Percentiles rank a stretch among this genome's conserved stretches.
These are phyloP conservation scores for Leptopilina syphax DNA, from an alignment of 2,888 invertebrate genomes.

Conservation along the genomic window DNA sequence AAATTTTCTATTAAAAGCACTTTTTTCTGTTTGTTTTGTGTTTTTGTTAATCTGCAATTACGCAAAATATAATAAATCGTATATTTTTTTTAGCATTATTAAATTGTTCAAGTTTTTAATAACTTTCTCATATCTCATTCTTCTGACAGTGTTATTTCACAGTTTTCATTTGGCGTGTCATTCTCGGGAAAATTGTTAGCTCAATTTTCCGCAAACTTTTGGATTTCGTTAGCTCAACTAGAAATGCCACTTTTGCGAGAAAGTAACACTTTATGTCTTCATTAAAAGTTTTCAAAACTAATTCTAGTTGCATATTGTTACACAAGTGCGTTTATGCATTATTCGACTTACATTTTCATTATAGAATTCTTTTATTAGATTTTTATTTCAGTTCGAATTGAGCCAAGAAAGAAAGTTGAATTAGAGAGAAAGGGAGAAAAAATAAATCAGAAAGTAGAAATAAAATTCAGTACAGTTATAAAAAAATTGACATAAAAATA, in stretches of 20 bases:
- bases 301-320: slow-evolving; percentile 28
- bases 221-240: slow-evolving; percentile 32
- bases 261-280: slow-evolving; percentile 36
- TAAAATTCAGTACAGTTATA: too few relatives aligned
- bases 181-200: slow-evolving; percentile 18
- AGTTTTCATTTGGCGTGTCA: slow-evolving; percentile 13
- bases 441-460: too few relatives aligned
- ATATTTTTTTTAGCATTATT: background rate
- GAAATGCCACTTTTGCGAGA: slow-evolving; percentile 26
- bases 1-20: too few relatives aligned
- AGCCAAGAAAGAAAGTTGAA: too few relatives aligned
- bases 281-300: slow-evolving; percentile 43
- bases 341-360: slow-evolving; percentile 1
- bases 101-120: background rate
- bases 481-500: too few relatives aligned
- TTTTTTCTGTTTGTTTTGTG: too few relatives aligned
- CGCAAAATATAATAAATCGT: too few relatives aligned
- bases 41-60: too few relatives aligned
- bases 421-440: too few relatives aligned
- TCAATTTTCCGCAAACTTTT: slow-evolving; percentile 26
- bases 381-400: too few relatives aligned
- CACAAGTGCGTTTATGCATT: slow-evolving; percentile 2
- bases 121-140: background rate
- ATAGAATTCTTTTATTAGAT: background rate
- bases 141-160: slow-evolving; percentile 1